Evolutionary conservation across 2,113 vertebrate species (phyloP), one percentile per base, ranked within the genome.

Genomic region (Epinephelus moara): DNA sequence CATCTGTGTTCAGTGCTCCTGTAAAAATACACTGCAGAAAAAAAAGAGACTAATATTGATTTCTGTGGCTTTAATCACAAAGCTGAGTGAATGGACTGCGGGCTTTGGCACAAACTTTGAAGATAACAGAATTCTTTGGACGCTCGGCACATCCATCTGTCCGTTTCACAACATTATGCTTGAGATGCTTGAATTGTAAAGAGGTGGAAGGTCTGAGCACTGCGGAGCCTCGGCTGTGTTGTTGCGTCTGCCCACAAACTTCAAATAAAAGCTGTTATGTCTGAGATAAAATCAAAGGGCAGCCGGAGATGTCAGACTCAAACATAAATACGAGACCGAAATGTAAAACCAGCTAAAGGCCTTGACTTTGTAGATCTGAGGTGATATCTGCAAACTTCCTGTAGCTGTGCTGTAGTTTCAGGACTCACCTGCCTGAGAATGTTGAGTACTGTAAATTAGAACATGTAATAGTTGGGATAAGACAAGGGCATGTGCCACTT

Each of bases 261-360:
- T 73, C 70, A 23, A 23, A 93, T 85, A 74, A 84, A 89, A 75
- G 85, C 85, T 87, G 91, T 88, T 90, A 68, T 78, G 89, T 84
- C 87, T 89, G 72, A 30, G 69, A 52, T 15, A 0, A 27, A 73
- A 67, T 47, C 53, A 73, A 85, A 62, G 53, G 59, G 49, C 63
- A 49, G 52, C 27, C 71, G 30, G 50, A 72, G 70, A 74, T 69
- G 79, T 75, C 10, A 6, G 50, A 62, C 40, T 40, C n/a, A 7
- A 15, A 74, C 55, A 50, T 59, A 70, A 80, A 84, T 62, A 64
- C 59, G 67, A 47, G 14, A 63, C 3, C 69, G 30, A 74, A 70
- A 80, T 77, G 81, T 70, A 18, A 69, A 70, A 74, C 0, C 0
- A 18, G 52, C 40, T 14, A 11, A 56, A 40, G 50, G 25, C 37